Percentiles rank a stretch among this genome's conserved stretches.
Conservation (phyloP, 1,140 invertebrate genomes). For the Drosophila repleta region DNA sequence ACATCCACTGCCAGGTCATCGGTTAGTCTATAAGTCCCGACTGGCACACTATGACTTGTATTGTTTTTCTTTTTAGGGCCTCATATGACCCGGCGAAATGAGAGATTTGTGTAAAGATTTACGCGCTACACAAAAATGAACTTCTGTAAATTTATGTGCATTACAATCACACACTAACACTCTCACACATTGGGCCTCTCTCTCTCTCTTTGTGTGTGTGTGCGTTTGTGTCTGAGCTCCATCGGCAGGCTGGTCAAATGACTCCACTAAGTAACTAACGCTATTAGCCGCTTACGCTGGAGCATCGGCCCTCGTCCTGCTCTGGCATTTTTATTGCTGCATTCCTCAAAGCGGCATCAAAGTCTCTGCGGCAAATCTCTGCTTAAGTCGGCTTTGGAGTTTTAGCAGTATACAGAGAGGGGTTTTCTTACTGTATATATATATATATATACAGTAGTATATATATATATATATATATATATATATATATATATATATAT, state of each 20-base stretch:
- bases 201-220: not conserved
- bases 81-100: conserved; percentile 51
- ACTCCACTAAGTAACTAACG: conserved; percentile 68
- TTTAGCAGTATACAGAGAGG: conserved; percentile 4
- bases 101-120: conserved; percentile 76
- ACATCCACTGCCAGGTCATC: conserved; percentile 36
- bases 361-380: conserved; percentile 62
- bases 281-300: conserved; percentile 70
- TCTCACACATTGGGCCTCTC: not conserved
- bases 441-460: not conserved
- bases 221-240: not conserved
- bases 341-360: conserved; percentile 67
- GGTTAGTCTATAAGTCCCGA: not conserved
- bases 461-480: too few species aligned
- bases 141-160: conserved; percentile 77
- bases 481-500: too few species aligned
- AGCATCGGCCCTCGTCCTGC: not conserved
- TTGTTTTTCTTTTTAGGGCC: not conserved
- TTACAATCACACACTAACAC: conserved; percentile 26
- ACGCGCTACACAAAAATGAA: conserved; percentile 70
- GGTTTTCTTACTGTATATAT: not conserved
- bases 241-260: conserved; percentile 1
- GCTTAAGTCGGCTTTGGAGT: conserved; percentile 51
- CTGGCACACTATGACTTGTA: not conserved
- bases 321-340: conserved; percentile 72